A percentile compares a stretch with the other conserved stretches of the same genome.
phyloP scores from a whole-genome alignment of 2,113 vertebrate genomes.

The Zingel zingel region DNA sequence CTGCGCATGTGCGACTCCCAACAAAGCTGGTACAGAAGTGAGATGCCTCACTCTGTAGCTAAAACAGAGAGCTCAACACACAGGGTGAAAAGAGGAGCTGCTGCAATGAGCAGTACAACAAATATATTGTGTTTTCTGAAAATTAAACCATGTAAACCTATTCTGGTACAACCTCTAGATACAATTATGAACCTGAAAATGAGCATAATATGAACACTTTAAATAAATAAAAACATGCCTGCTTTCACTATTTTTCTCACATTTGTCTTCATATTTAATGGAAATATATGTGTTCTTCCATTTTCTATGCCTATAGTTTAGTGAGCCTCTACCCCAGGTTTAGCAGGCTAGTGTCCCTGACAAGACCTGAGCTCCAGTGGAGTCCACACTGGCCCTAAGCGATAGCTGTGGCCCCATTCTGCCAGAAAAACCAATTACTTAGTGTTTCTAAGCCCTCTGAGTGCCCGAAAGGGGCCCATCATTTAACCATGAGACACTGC shows the following conservation, averaged over 20 bases:
- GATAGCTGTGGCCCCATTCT: conserved; percentile 77
- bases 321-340: conserved; percentile 9
- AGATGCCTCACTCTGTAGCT: too few relatives aligned
- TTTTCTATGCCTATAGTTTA: not conserved
- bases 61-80: too few relatives aligned
- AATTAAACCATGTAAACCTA: too few relatives aligned
- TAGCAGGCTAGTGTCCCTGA: conserved; percentile 38
- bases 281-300: not conserved
- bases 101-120: too few relatives aligned
- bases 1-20: too few relatives aligned
- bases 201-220: too few relatives aligned
- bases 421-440: conserved; percentile 83
- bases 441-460: conserved; percentile 68
- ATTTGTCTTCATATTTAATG: not conserved
- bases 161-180: too few relatives aligned
- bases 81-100: too few relatives aligned
- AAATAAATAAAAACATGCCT: not conserved
- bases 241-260: not conserved
- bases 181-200: too few relatives aligned
- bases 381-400: conserved; percentile 65
- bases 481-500: conserved; percentile 77
- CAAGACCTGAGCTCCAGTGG: conserved; percentile 46
- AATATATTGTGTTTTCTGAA: too few relatives aligned
- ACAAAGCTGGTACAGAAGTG: too few relatives aligned
- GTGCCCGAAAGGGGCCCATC: conserved; percentile 68